A percentile compares a stretch with the other conserved stretches of the same genome.
phyloP scores from a whole-genome alignment of 2,797 vertebrate species.

The Chiroxiphia lanceolata region DNA sequence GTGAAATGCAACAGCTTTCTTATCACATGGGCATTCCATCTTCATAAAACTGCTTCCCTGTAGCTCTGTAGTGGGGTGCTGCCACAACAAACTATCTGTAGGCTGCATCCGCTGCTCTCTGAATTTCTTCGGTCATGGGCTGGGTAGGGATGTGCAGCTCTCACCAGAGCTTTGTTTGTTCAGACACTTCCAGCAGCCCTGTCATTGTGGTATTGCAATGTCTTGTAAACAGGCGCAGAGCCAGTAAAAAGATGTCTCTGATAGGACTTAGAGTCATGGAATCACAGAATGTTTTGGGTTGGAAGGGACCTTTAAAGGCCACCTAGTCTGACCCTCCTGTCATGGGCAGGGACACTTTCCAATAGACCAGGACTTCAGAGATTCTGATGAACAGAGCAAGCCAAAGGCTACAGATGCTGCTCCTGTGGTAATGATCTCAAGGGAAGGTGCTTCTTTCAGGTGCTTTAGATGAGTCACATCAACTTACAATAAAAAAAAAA shows the following conservation, averaged over 20 bases:
- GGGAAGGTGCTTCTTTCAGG: neutral
- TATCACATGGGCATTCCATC: neutral
- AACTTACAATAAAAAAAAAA: neutral
- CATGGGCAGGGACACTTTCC: neutral
- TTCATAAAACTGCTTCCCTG: neutral
- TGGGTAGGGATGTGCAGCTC: neutral
- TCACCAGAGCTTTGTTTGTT: neutral
- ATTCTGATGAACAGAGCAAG: neutral
- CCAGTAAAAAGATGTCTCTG: neutral
- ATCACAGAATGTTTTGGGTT: neutral
- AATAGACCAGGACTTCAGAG: neutral
- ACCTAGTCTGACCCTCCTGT: neutral
- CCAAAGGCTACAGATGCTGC: neutral
- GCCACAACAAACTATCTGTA: neutral
- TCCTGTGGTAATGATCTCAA: accelerated
- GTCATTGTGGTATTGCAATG: accelerated
- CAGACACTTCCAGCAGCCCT: neutral
- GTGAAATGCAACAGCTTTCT: neutral
- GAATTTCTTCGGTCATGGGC: neutral
- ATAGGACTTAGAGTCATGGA: neutral
- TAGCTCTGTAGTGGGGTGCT: accelerated
- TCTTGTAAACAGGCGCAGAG: neutral
- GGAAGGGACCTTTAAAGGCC: neutral
- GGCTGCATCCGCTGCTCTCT: neutral
- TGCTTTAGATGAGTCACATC: neutral